A percentile compares a stretch with the other conserved stretches of the same genome.
These are phyloP conservation scores for Syngnathus typhle DNA, from an alignment of 2,113 vertebrate genomes.

Conservation along the genomic window DNA sequence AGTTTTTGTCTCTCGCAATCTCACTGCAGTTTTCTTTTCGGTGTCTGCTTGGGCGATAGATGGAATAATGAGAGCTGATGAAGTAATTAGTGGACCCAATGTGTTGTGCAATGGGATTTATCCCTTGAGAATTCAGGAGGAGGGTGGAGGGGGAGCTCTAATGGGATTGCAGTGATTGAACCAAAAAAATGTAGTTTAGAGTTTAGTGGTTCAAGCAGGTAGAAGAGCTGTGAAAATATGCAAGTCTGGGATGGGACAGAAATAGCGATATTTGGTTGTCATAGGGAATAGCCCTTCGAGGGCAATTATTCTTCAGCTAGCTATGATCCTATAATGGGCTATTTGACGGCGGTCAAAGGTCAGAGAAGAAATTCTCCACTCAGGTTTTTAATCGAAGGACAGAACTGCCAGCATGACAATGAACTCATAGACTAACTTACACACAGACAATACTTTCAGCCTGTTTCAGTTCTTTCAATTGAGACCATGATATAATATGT, in stretches of 20 bases:
- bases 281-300: slow-evolving; percentile 19
- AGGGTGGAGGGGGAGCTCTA: slow-evolving; percentile 8
- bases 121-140: slow-evolving; percentile 39
- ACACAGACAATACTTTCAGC: not conserved
- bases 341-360: slow-evolving; percentile 50
- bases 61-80: slow-evolving; percentile 74
- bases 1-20: slow-evolving; percentile 14
- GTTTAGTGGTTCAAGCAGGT: slow-evolving; percentile 63
- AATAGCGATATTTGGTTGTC: slow-evolving; percentile 42
- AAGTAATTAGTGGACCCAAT: slow-evolving; percentile 78
- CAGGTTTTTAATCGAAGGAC: slow-evolving; percentile 16
- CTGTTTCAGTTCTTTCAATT: not conserved
- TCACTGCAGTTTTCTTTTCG: slow-evolving; percentile 60
- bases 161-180: slow-evolving; percentile 34
- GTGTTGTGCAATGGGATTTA: slow-evolving; percentile 62
- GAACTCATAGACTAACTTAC: not conserved
- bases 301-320: slow-evolving; percentile 31
- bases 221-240: slow-evolving; percentile 41
- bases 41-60: slow-evolving; percentile 66
- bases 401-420: slow-evolving; percentile 6
- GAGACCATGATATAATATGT: not conserved
- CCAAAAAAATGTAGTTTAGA: slow-evolving; percentile 15
- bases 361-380: slow-evolving; percentile 9
- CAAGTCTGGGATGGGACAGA: slow-evolving; percentile 44
- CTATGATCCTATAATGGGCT: slow-evolving; percentile 24